Conservation (phyloP, 2,888 invertebrate species). For the Iphiclides podalirius region DNA sequence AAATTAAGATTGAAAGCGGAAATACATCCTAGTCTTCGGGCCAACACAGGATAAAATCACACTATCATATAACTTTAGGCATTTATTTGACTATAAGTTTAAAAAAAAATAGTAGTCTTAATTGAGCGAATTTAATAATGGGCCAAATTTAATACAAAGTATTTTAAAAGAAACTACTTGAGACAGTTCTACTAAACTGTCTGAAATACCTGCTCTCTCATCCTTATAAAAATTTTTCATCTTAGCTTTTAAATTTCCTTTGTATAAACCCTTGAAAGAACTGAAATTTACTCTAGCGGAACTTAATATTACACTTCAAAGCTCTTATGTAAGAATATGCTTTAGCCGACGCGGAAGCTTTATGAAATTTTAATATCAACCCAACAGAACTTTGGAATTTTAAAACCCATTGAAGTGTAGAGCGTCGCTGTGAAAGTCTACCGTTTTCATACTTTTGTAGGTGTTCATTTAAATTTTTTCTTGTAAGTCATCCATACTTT, state of each 20-base stretch:
- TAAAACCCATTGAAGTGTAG: constrained; percentile 28
- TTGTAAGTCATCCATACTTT: too few species aligned
- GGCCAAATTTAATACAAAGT: too few species aligned
- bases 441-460: constrained; percentile 11
- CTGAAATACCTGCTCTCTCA: constrained; percentile 14
- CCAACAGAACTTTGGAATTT: constrained; percentile 41
- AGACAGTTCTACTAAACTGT: constrained; percentile 2
- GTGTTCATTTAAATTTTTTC: neutral
- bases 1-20: too few species aligned
- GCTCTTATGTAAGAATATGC: constrained; percentile 56
- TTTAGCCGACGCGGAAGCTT: constrained; percentile 52
- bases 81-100: too few species aligned
- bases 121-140: too few species aligned
- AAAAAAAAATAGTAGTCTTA: too few species aligned
- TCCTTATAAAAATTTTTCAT: constrained; percentile 11
- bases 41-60: too few species aligned
- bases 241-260: constrained; percentile 18
- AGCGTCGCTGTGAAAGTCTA: constrained; percentile 6
- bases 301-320: constrained; percentile 57
- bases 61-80: too few species aligned
- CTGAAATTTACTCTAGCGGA: constrained; percentile 51
- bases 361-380: constrained; percentile 64
- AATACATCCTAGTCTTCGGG: too few species aligned
- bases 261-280: constrained; percentile 38
- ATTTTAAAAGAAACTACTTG: neutral